Evolutionary conservation across 2,797 vertebrate genomes (phyloP), one percentile per base, ranked within the genome.

Genomic region (Rachycentron canadum): DNA sequence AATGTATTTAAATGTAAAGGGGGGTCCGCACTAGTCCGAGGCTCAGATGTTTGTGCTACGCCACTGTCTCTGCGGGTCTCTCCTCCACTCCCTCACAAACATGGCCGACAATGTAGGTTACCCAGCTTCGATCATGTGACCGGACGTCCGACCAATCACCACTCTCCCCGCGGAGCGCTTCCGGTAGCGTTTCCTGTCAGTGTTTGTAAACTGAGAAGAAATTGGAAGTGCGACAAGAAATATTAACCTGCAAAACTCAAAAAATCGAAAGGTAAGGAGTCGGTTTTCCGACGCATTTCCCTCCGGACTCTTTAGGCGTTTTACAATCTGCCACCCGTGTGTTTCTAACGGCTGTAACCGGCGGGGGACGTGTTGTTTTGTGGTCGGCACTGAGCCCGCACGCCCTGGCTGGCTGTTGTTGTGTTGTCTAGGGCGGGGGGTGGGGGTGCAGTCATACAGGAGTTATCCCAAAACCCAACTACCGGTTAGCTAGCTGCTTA

Each of bases 201-300:
- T 96, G 95, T 96, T 96, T 95, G 94, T 96, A 96, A 96, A 96
- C 95, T 95, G 95, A 91, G 90, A 64, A 85, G 92, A 94, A 94
- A 90, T 93, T 94, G 93, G 89, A 94, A 94, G 91, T 94, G 86
- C 91, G 93, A 93, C 87, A 93, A 94, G 87, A 94, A 91, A 90
- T 82, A 88, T 83, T 86, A 77, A 76, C 67, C 86, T 52, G 7
- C 75, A 40, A 71, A 88, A 78, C 74, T 79, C 52, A 36, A 26
- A 49, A 75, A 85, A 78, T 59, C 78, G 40, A 82, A 91, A 92
- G 95, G 95, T 95, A 94, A 93, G 93, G 40, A 0, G 62, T 25
- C n/a, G 1, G 11, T 13, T 28, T 52, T 45, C 16, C 1, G 0
- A 7, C 19, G 2, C 17, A 1, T 5, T 2, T 58, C 23, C 7